Evolutionary conservation across 2,888 invertebrate species (phyloP).

Genomic region (Drosophila monieri): DNA sequence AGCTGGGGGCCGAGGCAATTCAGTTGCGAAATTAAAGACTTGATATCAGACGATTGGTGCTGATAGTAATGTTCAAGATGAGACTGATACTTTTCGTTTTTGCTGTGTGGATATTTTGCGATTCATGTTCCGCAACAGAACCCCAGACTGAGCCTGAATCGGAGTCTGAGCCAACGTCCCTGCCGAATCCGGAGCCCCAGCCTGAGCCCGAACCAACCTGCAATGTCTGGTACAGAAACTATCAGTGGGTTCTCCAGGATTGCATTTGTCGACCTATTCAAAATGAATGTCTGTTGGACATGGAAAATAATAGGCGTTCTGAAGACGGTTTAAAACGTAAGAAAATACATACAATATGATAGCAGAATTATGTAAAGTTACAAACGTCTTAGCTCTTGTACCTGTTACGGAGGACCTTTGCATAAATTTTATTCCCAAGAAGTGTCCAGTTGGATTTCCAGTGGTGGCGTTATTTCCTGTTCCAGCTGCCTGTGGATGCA

Average conservation of each 20-base stretch:
- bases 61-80: conserved; percentile 4
- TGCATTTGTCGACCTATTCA: conserved; percentile 48
- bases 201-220: conserved; percentile 8
- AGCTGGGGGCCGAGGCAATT: too few species aligned
- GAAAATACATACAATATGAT: background rate
- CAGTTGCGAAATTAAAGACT: conserved; percentile 2
- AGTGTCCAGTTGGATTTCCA: conserved; percentile 9
- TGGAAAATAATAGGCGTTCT: conserved; percentile 16
- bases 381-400: conserved; percentile 24
- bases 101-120: background rate
- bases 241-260: conserved; percentile 41
- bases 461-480: conserved; percentile 36
- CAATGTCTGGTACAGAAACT: conserved; percentile 24
- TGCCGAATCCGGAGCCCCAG: background rate
- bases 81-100: conserved; percentile 1
- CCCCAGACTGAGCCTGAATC: background rate
- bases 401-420: conserved; percentile 36
- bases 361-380: background rate
- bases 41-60: background rate
- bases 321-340: conserved; percentile 30
- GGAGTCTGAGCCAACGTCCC: background rate
- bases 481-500: conserved; percentile 40
- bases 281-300: conserved; percentile 34
- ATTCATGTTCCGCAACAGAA: background rate
- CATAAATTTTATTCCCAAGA: conserved; percentile 13